A percentile compares a stretch with the other conserved stretches of the same genome.
Evolutionary conservation across 2,113 vertebrate genomes (phyloP).

Genomic region (Empidonax alnorum): DNA sequence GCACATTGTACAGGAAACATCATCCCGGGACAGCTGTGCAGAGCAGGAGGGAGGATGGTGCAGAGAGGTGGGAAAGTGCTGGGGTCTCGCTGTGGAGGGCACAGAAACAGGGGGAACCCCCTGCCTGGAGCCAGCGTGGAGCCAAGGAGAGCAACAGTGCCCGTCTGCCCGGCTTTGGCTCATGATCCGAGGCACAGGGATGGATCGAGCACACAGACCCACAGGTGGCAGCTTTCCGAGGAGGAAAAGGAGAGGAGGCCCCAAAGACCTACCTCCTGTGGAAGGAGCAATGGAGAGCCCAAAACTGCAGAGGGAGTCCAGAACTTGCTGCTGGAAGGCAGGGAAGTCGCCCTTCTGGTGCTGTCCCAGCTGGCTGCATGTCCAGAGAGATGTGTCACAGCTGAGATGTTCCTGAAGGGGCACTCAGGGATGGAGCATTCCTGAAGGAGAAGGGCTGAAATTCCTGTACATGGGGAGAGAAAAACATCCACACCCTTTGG

Average conservation of each 20-base stretch:
- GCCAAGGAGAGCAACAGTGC: neutral
- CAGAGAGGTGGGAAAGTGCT: neutral
- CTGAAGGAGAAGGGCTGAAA: neutral
- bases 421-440: neutral
- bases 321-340: neutral
- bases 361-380: neutral
- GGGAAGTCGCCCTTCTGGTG: neutral
- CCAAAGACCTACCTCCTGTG: neutral
- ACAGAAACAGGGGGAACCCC: neutral
- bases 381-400: neutral
- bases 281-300: neutral
- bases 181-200: rapidly evolving
- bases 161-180: neutral
- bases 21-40: neutral
- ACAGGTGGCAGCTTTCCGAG: rapidly evolving
- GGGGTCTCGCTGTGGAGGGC: rapidly evolving
- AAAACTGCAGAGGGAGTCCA: neutral
- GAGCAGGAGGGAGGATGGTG: neutral
- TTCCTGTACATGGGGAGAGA: neutral
- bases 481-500: neutral
- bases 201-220: rapidly evolving
- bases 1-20: neutral
- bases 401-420: neutral
- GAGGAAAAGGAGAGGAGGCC: neutral
- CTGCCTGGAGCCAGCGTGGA: rapidly evolving